Evolutionary conservation across 2,113 vertebrate species (phyloP).

Genomic region (Dipodomys stephensi): DNA sequence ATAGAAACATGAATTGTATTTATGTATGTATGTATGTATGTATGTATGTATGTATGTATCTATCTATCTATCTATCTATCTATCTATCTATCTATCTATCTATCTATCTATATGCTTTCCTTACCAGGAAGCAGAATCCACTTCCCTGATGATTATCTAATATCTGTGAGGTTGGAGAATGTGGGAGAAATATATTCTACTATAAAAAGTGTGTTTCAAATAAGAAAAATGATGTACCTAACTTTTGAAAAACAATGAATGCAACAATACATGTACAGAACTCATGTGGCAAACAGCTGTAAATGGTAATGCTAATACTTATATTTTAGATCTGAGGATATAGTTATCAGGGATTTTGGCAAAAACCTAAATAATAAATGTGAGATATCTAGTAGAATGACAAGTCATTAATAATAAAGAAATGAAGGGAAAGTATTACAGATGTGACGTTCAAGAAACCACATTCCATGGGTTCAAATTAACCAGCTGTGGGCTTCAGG

Average conservation of each 20-base stretch:
- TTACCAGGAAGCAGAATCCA: neutral
- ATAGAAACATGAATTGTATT: neutral
- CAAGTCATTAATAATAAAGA: neutral
- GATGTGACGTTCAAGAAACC: neutral
- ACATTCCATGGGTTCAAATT: neutral
- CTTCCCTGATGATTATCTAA: neutral
- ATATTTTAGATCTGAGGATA: neutral
- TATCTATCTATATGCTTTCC: neutral
- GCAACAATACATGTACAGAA: neutral
- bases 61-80: too few species aligned
- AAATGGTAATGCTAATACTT: neutral
- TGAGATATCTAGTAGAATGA: neutral
- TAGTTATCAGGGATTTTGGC: neutral
- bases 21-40: neutral
- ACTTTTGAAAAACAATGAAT: neutral
- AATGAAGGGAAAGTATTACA: neutral
- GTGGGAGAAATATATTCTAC: neutral
- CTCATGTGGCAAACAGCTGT: neutral
- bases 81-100: too few species aligned
- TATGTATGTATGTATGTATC: too few species aligned
- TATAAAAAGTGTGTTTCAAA: neutral
- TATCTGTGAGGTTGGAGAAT: neutral
- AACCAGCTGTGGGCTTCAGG: neutral
- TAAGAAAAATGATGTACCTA: neutral
- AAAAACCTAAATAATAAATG: neutral